Evolutionary conservation across 2,113 vertebrate genomes (phyloP).

Genomic region (Todiramphus saurophagus): DNA sequence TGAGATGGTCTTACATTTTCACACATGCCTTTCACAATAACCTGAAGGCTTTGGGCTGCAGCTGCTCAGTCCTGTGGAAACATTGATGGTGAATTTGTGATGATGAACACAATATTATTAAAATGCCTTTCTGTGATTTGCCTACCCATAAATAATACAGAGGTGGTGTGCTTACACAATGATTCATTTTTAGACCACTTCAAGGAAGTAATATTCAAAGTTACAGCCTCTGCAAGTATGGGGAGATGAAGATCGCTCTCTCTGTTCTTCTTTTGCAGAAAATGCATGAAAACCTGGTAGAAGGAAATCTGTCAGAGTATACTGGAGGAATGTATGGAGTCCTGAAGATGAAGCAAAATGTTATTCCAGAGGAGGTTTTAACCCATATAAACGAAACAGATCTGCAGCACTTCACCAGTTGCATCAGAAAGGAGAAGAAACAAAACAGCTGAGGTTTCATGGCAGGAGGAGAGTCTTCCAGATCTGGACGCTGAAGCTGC

Average conservation of each 20-base stretch:
- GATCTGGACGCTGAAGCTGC: not conserved
- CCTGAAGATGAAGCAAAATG: not conserved
- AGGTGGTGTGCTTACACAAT: not conserved
- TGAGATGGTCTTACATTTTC: not conserved
- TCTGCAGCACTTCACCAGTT: not conserved
- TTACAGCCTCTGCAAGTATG: not conserved
- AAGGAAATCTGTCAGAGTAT: not conserved
- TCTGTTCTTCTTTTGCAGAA: not conserved
- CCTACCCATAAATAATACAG: not conserved
- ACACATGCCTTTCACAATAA: not conserved
- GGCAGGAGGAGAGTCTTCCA: not conserved
- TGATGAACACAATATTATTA: not conserved
- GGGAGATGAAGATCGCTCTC: not conserved
- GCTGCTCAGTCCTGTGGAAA: not conserved
- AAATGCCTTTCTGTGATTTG: not conserved
- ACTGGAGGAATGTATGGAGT: not conserved
- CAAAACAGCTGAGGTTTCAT: not conserved
- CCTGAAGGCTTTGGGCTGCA: not conserved
- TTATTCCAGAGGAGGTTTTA: not conserved
- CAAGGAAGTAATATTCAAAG: not conserved
- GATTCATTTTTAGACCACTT: not conserved
- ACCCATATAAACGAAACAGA: not conserved
- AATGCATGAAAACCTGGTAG: not conserved
- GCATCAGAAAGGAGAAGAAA: not conserved
- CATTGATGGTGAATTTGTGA: not conserved